Percentiles rank a stretch among this genome's conserved stretches.
phyloP scores from a whole-genome alignment of 2,797 vertebrate species.

The Hippopotamyrus pictus region DNA sequence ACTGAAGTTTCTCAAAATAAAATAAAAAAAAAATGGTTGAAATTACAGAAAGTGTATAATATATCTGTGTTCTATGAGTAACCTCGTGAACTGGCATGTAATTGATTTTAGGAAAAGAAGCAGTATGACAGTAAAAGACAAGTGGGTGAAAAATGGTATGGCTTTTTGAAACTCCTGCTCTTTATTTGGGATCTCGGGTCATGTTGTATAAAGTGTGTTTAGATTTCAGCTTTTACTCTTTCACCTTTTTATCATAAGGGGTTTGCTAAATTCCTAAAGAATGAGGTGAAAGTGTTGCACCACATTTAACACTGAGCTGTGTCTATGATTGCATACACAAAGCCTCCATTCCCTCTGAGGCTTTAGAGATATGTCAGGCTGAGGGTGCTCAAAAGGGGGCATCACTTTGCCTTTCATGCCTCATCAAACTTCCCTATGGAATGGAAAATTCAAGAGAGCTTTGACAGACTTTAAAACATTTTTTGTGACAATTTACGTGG shows the following conservation, averaged over 20 bases:
- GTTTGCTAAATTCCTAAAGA: background rate
- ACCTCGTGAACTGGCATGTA: background rate
- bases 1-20: background rate
- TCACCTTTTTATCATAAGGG: background rate
- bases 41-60: background rate
- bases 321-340: slow-evolving; percentile 20
- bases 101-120: background rate
- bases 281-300: background rate
- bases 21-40: background rate
- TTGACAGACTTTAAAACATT: background rate
- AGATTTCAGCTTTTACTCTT: background rate
- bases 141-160: background rate
- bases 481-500: background rate
- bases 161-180: background rate
- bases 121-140: background rate
- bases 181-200: background rate
- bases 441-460: background rate
- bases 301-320: slow-evolving; percentile 13
- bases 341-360: slow-evolving; percentile 25
- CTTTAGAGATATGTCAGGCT: slow-evolving; percentile 22
- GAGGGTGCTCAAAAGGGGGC: slow-evolving; percentile 17
- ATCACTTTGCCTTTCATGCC: slow-evolving; percentile 24
- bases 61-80: background rate
- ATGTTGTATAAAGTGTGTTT: background rate
- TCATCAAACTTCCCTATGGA: slow-evolving; percentile 22